Evolutionary conservation across 1,140 invertebrate species (phyloP), one percentile per base, ranked within the genome.

Genomic region (Andrena cerasifolii): DNA sequence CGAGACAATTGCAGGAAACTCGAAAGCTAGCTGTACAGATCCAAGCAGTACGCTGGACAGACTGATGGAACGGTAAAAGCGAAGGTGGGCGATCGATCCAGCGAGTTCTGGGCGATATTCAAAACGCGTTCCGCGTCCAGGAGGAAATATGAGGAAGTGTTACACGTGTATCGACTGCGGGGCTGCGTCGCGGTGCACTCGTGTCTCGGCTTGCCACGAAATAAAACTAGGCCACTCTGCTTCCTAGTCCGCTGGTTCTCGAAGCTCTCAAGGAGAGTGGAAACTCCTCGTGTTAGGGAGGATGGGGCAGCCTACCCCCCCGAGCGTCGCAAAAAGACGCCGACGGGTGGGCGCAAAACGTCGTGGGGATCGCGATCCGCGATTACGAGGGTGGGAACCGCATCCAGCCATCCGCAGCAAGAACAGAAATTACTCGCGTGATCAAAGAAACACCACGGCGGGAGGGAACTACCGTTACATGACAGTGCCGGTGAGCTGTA

Each of bases 261-360:
- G 67, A 76, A 62, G 45, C 75, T 77, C 67, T 77, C 66, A 62
- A 77, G 66, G 47, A 71, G 71, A 70, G 67, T 77, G 75, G 75
- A 77, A 77, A 77, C 68, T 71, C 67, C 21, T n/a, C 16, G 43
- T 16, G 14, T 26, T 8, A 16, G 2, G 45, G 28, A 28, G 26
- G 31, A n/a, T 10, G 71, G 45, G n/a, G 18, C n/a, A 10, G 12
- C n/a, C n/a, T n/a, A n/a, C 54, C 31, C 33, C 58, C 0, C 8
- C n/a, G 5, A 4, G 12, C 16, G 16, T 26, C 16, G 36, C 40
- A 58, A 36, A 58, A 76, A 75, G 33, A 21, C 8, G 26, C 16
- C 18, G 7, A 12, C 14, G 24, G 5, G 24, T 43, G 18, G n/a
- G 16, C 49, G 24, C 33, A 61, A n/a, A 54, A 8, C 49, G 49